A percentile compares a stretch with the other conserved stretches of the same genome.
phyloP scores from a whole-genome alignment of 1,140 invertebrate species.

The Drosophila ironensis region DNA sequence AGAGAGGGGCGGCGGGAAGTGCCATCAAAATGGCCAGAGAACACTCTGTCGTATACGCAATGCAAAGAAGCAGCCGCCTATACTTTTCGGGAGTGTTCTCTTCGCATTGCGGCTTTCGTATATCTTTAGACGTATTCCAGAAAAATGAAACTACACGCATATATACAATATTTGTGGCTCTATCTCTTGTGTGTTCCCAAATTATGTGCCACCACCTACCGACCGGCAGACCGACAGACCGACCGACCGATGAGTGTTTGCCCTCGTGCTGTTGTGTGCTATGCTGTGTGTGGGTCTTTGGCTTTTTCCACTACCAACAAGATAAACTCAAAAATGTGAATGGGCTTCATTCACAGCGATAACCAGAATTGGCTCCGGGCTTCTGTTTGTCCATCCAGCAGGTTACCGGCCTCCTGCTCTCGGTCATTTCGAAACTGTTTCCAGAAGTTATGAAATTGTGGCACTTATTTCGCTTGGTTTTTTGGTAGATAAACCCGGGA shows the following conservation, averaged over 20 bases:
- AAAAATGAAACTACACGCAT: slow-evolving; percentile 8
- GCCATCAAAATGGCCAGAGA: slow-evolving; percentile 12
- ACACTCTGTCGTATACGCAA: slow-evolving; percentile 41
- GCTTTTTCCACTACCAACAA: slow-evolving; percentile 69
- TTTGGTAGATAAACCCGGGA: slow-evolving; percentile 6
- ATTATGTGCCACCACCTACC: slow-evolving; percentile 4
- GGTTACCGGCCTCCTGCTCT: slow-evolving; percentile 25
- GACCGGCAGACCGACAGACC: not conserved
- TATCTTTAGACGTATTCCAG: slow-evolving; percentile 4
- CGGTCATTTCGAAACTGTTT: slow-evolving; percentile 33
- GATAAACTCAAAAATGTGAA: slow-evolving; percentile 58
- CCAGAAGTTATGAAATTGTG: slow-evolving; percentile 53
- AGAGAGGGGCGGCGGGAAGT: not conserved
- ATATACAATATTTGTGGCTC: too few relatives aligned
- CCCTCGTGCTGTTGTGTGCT: slow-evolving; percentile 32
- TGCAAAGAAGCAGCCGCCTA: slow-evolving; percentile 11
- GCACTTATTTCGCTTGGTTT: not conserved
- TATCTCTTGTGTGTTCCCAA: slow-evolving; percentile 27
- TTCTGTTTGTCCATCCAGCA: slow-evolving; percentile 19
- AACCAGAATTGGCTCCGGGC: slow-evolving; percentile 7
- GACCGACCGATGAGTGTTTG: slow-evolving; percentile 22
- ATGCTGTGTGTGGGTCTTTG: slow-evolving; percentile 27
- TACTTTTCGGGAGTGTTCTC: slow-evolving; percentile 5
- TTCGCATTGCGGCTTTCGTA: slow-evolving; percentile 10
- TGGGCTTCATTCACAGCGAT: slow-evolving; percentile 57